These are phyloP conservation scores for Drosophila ogumai DNA, from an alignment of 1,140 invertebrate species.

Conservation along the genomic window DNA sequence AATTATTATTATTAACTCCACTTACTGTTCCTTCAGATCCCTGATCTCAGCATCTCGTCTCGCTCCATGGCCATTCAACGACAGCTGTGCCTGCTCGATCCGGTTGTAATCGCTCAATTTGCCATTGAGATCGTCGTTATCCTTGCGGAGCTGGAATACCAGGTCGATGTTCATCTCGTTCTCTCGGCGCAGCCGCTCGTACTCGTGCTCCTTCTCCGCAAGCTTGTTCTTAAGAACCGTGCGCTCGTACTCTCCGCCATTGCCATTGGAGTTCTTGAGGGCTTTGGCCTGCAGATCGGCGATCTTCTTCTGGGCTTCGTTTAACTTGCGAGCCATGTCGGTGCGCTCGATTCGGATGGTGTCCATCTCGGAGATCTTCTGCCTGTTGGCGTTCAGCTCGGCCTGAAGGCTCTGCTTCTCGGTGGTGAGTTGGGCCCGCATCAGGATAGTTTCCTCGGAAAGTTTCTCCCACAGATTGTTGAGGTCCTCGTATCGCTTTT, in stretches of 20 bases:
- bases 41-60: conserved; percentile 91
- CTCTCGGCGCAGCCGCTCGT: conserved; percentile 90
- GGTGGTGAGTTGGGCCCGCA: conserved; percentile 90
- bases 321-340: conserved; percentile 88
- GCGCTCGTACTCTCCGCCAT: conserved; percentile 88
- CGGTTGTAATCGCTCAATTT: conserved; percentile 95
- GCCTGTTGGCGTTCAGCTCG: conserved; percentile 65
- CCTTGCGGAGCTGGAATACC: conserved; percentile 88
- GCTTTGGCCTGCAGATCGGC: conserved; percentile 81
- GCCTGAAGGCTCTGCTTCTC: conserved; percentile 90
- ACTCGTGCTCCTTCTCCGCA: conserved; percentile 91
- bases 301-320: conserved; percentile 88
- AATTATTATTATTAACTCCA: not conserved
- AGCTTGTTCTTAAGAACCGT: conserved; percentile 89
- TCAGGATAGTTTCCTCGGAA: conserved; percentile 92
- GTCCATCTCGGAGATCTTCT: conserved; percentile 74
- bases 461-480: conserved; percentile 92
- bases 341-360: conserved; percentile 71
- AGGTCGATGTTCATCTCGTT: conserved; percentile 90
- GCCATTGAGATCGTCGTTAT: conserved; percentile 92
- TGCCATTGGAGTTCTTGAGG: conserved; percentile 74
- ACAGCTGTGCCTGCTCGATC: conserved; percentile 92
- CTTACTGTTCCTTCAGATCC: conserved; percentile 88
- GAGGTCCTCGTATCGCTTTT: conserved; percentile 91
- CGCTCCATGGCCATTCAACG: conserved; percentile 90